Base-by-base conservation (phyloP, 64 coral and sea anemone genomes). In the Dendrophyllia cribrosa region DNA sequence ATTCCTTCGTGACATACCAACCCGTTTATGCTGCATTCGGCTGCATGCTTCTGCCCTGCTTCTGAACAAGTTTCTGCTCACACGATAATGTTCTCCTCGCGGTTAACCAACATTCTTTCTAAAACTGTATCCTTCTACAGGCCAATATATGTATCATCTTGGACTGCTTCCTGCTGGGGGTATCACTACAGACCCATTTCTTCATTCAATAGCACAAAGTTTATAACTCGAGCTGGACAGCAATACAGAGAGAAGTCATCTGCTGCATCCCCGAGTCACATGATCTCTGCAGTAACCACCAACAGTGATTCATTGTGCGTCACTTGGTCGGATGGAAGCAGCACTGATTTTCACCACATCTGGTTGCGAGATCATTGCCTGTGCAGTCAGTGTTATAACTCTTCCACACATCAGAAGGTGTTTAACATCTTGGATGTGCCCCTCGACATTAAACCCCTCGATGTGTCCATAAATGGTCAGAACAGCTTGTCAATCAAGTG, bases 311-410 rank as follows among this genome's bases (percentile, higher is more conserved):
- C 52, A 15, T 22, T 93, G 11, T 66, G 22, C 13, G 63, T 93
- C 51, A 73, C 51, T 7, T 93, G 91, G 91, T 15, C 59, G n/a
- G 79, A 87, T 71, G 91, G 91, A 69, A 17, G 49, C 20, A 64
- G 51, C 6, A n/a, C 82, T 43, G 61, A 94, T 22, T 94, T 88
- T 22, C 95, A 97, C 73, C 69, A 94, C 74, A 80, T 97, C 4
- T 97, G 95, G 95, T 13, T 97, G 51, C 63, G 95, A 5, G 92
- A 97, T 49, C 95, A 97, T 34, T 97, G 95, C 46, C 92, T 59
- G 3, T 97, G 95, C 6, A 16, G 20, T 0, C 75, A 91, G 21
- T 97, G 95, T 63, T 91, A 93, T 14, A 94, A 97, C 53, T 77
- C 78, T 4, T 19, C 69, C 7, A 97, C 95, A 6, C 26, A 88